Conservation (phyloP, 2,888 invertebrate genomes). For the Hydriomena furcata region DNA sequence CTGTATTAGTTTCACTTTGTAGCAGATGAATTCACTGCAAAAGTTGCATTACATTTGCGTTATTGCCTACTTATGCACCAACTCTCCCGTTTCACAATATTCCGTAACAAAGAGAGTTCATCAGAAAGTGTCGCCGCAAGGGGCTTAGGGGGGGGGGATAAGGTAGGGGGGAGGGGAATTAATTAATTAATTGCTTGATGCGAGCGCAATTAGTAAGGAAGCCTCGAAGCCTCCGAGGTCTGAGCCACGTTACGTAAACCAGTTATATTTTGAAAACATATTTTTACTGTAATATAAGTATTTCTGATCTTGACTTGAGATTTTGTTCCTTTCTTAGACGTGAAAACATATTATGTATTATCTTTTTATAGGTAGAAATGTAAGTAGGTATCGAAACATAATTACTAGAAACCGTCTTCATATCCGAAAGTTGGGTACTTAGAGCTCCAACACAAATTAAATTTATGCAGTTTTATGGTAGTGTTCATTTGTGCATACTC, state of each 20-base stretch:
- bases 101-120: conserved; percentile 17
- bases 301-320: neutral
- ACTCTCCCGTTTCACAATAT: neutral
- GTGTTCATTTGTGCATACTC: no score
- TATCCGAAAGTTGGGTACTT: no score
- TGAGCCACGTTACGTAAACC: conserved; percentile 13
- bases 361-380: no score
- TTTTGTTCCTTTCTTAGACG: no score
- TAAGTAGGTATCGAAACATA: no score
- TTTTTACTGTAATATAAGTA: neutral
- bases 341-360: no score
- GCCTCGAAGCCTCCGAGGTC: conserved; percentile 18
- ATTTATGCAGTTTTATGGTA: no score
- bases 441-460: no score
- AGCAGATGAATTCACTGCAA: neutral
- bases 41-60: neutral
- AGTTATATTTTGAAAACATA: conserved; percentile 8
- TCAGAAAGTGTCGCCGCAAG: conserved; percentile 13
- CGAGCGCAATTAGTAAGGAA: conserved; percentile 26
- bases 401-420: no score
- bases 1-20: no score
- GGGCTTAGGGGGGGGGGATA: neutral
- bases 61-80: conserved; percentile 7
- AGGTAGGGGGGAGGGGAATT: neutral
- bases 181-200: conserved; percentile 28